Evolutionary conservation across 2,113 vertebrate species (phyloP).

Genomic region (Petrocephalus zakoni): DNA sequence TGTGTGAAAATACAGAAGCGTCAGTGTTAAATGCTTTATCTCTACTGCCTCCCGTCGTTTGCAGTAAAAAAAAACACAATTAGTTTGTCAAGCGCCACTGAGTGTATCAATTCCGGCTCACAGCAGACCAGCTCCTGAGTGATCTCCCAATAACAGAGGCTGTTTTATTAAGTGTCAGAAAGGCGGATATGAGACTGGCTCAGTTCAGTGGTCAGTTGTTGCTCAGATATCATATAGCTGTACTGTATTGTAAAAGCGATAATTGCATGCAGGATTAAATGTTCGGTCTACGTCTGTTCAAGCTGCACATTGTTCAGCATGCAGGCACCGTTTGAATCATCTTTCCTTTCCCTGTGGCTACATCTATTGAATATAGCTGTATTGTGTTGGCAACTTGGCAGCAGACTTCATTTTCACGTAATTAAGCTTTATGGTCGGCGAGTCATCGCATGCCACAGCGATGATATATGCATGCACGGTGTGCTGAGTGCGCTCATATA

Average conservation of each 20-base stretch:
- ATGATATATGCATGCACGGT: not conserved
- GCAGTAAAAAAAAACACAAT: not conserved
- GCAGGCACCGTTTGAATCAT: not conserved
- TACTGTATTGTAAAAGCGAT: not conserved
- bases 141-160: not conserved
- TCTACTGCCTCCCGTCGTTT: not conserved
- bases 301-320: slow-evolving; percentile 9
- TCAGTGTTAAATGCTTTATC: not conserved
- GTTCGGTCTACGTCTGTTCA: not conserved
- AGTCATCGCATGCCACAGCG: not conserved
- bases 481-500: not conserved
- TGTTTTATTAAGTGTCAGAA: not conserved
- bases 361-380: not conserved
- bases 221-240: not conserved
- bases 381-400: not conserved
- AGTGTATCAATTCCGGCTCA: not conserved
- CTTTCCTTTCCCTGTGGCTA: not conserved
- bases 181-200: not conserved
- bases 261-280: not conserved
- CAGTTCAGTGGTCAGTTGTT: not conserved
- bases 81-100: slow-evolving; percentile 3
- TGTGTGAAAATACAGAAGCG: not conserved
- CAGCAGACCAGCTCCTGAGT: not conserved
- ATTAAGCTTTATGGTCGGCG: not conserved
- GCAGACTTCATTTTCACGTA: not conserved